These are phyloP conservation scores for Aphrocallistes beatrix DNA, from an alignment of 37 sponge, comb jelly and placozoan species.

Conservation along the genomic window DNA sequence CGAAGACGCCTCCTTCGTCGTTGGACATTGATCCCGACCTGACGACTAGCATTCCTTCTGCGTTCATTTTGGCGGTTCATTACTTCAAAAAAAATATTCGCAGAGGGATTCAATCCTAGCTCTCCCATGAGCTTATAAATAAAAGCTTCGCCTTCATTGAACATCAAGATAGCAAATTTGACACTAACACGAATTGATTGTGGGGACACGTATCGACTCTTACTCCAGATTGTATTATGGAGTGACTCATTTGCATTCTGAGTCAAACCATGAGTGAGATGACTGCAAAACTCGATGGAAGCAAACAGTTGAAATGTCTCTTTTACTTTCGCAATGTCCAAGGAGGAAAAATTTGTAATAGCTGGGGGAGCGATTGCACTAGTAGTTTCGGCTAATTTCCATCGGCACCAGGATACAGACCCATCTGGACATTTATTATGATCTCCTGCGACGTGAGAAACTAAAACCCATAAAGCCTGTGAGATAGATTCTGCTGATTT, in stretches of 20 bases:
- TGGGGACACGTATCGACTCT: background rate
- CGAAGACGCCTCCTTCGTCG: background rate
- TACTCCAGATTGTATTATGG: background rate
- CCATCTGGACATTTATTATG: background rate
- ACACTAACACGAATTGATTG: background rate
- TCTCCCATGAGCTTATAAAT: background rate
- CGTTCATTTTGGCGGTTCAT: too few relatives aligned
- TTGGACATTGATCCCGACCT: too few relatives aligned
- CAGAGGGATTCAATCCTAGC: background rate
- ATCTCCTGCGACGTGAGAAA: background rate
- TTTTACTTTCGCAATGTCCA: background rate
- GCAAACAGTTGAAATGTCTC: background rate
- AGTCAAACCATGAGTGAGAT: background rate
- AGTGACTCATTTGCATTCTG: background rate
- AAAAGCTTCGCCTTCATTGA: background rate
- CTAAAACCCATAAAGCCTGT: background rate
- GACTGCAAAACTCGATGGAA: background rate
- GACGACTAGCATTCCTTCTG: too few relatives aligned
- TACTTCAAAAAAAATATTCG: too few relatives aligned
- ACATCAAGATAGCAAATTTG: background rate
- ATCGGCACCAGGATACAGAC: background rate
- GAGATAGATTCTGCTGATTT: background rate
- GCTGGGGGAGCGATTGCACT: background rate
- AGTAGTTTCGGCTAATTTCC: background rate
- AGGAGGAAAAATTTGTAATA: background rate